Evolutionary conservation across 2,113 vertebrate species (phyloP).

Genomic region (Zosterops japonicus): DNA sequence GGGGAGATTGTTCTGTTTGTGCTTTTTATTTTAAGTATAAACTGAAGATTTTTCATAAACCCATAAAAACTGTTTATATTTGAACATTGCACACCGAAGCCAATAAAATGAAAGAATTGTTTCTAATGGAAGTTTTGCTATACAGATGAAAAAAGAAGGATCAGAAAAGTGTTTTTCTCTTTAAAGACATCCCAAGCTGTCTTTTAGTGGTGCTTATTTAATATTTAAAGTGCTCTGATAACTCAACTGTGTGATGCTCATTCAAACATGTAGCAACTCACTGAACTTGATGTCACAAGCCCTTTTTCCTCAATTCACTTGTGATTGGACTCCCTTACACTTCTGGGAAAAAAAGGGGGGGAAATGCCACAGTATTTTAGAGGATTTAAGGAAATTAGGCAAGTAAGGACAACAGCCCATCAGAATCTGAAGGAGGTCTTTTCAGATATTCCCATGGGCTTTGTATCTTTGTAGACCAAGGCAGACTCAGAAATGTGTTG

Average conservation of each 20-base stretch:
- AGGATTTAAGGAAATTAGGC: neutral
- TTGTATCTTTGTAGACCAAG: neutral
- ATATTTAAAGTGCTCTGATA: neutral
- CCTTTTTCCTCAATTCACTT: neutral
- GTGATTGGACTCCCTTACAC: neutral
- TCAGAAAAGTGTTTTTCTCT: neutral
- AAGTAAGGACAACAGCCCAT: neutral
- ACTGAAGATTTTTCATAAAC: neutral
- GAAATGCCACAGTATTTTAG: neutral
- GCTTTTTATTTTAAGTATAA: neutral
- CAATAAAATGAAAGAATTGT: neutral
- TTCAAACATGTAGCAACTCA: neutral
- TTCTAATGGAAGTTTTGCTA: neutral
- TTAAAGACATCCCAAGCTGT: neutral
- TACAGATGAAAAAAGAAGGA: neutral
- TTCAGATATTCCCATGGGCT: neutral
- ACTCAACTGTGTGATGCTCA: neutral
- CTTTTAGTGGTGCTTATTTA: neutral
- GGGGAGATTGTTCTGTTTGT: neutral
- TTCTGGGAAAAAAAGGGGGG: neutral
- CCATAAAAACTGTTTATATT: neutral
- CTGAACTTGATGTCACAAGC: neutral
- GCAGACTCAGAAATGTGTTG: neutral
- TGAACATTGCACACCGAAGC: neutral
- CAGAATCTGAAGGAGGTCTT: neutral